Percentiles rank a stretch among this genome's conserved stretches.
phyloP scores from a whole-genome alignment of 2,797 vertebrate species.

The Acanthurus leucopareius region DNA sequence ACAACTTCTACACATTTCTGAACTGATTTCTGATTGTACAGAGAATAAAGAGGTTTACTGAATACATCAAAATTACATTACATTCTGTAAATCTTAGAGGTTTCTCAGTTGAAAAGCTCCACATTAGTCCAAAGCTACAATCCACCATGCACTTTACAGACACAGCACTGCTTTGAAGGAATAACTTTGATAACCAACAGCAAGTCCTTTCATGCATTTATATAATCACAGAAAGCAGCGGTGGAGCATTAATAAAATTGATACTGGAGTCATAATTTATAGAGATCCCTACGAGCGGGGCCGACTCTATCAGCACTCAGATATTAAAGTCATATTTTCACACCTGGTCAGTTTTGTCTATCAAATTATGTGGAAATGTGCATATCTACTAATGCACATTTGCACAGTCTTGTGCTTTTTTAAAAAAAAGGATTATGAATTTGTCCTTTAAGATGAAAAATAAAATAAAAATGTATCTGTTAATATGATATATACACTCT shows the following conservation, averaged over 20 bases:
- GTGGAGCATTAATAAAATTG: not conserved
- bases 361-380: not conserved
- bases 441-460: not conserved
- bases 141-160: not conserved
- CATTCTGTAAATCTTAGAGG: not conserved
- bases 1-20: not conserved
- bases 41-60: not conserved
- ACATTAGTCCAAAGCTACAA: not conserved
- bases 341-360: not conserved
- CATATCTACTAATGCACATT: not conserved
- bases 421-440: not conserved
- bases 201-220: not conserved
- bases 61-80: not conserved
- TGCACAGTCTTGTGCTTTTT: not conserved
- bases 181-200: slow-evolving; percentile 3
- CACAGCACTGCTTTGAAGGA: not conserved
- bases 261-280: slow-evolving; percentile 10
- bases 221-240: not conserved
- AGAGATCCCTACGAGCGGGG: not conserved
- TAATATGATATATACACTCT: too few species aligned
- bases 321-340: not conserved
- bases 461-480: too few species aligned
- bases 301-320: not conserved
- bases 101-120: not conserved
- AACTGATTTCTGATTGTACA: not conserved